Evolutionary conservation across 2,113 vertebrate species (phyloP).

Genomic region (Monarcha castaneiventris): DNA sequence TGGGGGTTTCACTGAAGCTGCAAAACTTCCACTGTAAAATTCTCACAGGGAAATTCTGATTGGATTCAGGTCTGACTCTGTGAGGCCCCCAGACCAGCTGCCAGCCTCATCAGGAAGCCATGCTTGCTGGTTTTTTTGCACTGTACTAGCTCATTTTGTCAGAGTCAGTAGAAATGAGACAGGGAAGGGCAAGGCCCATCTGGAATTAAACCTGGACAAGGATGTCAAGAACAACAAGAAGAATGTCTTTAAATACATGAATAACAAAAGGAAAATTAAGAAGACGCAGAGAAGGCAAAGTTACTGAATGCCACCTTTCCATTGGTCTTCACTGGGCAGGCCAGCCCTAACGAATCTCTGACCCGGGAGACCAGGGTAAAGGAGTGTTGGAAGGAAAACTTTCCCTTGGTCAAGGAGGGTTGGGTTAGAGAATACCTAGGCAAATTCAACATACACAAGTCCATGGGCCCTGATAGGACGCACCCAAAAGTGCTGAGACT

Average conservation of each 20-base stretch:
- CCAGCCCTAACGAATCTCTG: neutral
- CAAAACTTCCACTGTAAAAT: no score
- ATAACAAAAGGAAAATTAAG: neutral
- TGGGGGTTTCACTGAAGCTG: no score
- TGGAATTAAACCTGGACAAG: neutral
- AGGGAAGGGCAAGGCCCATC: neutral
- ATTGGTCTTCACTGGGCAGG: neutral
- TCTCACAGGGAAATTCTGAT: no score
- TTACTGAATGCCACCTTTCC: rapidly evolving
- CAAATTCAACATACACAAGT: neutral
- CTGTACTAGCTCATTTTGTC: neutral
- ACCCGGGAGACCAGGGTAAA: neutral
- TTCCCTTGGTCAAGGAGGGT: neutral
- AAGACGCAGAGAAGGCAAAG: neutral
- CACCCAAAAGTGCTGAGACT: neutral
- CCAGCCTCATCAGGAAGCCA: no score
- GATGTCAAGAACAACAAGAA: neutral
- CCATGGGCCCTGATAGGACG: no score
- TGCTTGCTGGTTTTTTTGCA: rapidly evolving
- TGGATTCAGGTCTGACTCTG: no score
- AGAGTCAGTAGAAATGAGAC: neutral
- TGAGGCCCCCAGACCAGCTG: no score
- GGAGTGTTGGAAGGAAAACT: neutral
- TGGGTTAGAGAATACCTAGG: neutral
- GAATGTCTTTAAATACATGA: neutral